Base-by-base conservation (phyloP, 1,140 invertebrate species). In the Bombus waltoni region DNA sequence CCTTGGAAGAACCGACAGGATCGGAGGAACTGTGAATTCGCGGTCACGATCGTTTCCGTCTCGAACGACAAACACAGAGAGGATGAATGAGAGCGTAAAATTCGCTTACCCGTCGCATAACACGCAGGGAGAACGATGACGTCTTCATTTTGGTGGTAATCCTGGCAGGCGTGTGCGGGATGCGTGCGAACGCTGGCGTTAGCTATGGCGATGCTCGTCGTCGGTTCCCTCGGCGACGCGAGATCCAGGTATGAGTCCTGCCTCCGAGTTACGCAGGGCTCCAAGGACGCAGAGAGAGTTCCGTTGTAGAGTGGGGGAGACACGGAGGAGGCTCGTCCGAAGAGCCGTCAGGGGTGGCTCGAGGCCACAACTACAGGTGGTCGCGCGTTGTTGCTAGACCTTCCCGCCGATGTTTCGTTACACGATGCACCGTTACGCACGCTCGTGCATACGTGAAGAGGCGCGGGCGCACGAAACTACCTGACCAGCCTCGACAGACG, bases 101-200 rank as follows among this genome's bases (percentile, higher is more conserved):
- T 15, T 62, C 66, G 96, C 97, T 97, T 93, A 97, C 97, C 97
- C 97, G 96, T 95, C 97, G 95, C 97, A 97, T 97, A 86, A 97
- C 97, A 87, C 97, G 96, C 35, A 97, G 96, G 28, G 97, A 97
- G 92, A 97, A 97, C 88, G 97, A 97, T 40, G 97, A 97, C n/a
- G 97, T 97, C 96, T 97, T 97, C 97, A 97, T 97, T 91, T 95
- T 96, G 91, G 92, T 94, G 83, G 93, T 91, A 93, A 93, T 94
- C 92, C 91, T 96, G 95, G 78, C 87, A 86, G 82, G 32, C 82
- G 85, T 74, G 81, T 76, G 76, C 73, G 70, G 9, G 57, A 74
- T 83, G n/a, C 59, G 70, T 57, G 18, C 11, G 59, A 22, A 81
- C 57, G 59, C 62, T 47, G 75, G 53, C 38, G 25, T 81, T 82